These are phyloP conservation scores for Eurytoma adleriae DNA, from an alignment of 2,888 invertebrate genomes.

Conservation along the genomic window DNA sequence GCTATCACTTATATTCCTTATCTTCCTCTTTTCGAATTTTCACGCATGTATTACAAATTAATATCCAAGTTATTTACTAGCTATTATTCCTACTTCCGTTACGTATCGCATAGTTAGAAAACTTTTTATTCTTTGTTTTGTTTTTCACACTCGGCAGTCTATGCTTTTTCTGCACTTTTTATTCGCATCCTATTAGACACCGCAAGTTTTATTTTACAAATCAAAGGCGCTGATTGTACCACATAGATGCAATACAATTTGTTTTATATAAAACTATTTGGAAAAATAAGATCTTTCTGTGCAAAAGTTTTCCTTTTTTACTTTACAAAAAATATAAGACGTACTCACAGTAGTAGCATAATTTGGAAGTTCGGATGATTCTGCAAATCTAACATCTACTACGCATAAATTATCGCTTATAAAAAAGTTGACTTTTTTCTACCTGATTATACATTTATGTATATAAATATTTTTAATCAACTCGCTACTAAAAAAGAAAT, in stretches of 20 bases:
- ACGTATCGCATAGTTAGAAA: conserved; percentile 36
- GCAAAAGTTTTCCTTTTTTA: neutral
- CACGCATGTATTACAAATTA: conserved; percentile 17
- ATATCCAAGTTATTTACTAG: conserved; percentile 26
- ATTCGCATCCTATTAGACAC: neutral
- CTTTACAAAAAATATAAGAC: conserved; percentile 11
- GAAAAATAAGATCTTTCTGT: conserved; percentile 46
- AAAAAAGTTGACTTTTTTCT: conserved; percentile 12
- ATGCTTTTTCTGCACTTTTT: conserved; percentile 7
- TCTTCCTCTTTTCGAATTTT: conserved; percentile 26
- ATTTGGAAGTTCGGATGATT: conserved; percentile 45
- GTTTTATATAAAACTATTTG: conserved; percentile 42
- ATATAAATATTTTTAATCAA: too few relatives aligned
- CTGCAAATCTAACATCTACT: conserved; percentile 26
- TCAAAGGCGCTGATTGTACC: neutral
- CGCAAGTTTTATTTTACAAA: neutral
- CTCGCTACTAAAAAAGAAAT: neutral
- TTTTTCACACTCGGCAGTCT: conserved; percentile 27
- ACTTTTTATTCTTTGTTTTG: conserved; percentile 21
- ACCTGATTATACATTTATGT: neutral
- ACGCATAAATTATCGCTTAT: conserved; percentile 38
- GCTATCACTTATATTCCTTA: conserved; percentile 40
- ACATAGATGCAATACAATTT: conserved; percentile 2
- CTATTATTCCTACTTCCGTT: conserved; percentile 33
- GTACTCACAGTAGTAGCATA: conserved; percentile 12